Conservation (phyloP, 2,797 vertebrate species). For the Aldrovandia affinis region DNA sequence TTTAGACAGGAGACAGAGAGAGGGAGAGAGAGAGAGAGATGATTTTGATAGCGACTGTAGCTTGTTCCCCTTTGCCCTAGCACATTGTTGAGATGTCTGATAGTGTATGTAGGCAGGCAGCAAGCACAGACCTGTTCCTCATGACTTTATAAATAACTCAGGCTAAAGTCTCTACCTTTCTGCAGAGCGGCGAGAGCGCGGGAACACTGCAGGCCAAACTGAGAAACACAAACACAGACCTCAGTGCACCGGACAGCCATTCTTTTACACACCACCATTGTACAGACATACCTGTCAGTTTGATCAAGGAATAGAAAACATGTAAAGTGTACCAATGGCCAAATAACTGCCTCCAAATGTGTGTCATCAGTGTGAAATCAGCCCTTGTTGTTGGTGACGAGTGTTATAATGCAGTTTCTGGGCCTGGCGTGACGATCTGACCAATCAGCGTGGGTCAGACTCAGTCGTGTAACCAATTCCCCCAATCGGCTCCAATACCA, state of each 20-base stretch:
- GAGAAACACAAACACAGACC: constrained; percentile 72
- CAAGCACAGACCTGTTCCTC: constrained; percentile 71
- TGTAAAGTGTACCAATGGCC: too few relatives aligned
- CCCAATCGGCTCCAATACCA: constrained; percentile 15
- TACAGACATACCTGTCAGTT: neutral
- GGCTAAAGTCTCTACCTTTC: neutral
- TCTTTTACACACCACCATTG: constrained; percentile 44
- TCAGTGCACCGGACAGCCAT: constrained; percentile 58
- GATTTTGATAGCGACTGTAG: constrained; percentile 76
- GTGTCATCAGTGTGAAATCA: neutral
- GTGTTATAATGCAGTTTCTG: neutral
- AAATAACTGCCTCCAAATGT: too few relatives aligned
- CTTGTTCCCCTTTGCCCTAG: constrained; percentile 66
- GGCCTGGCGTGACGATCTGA: neutral
- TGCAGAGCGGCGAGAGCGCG: constrained; percentile 25
- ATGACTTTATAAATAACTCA: constrained; percentile 67
- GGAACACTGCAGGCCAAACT: constrained; percentile 46
- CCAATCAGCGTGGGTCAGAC: neutral
- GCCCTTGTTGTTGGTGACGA: neutral
- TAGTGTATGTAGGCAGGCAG: constrained; percentile 66
- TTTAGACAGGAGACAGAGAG: constrained; percentile 8
- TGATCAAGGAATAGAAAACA: neutral
- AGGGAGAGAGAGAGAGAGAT: constrained; percentile 52
- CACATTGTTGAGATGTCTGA: constrained; percentile 77
- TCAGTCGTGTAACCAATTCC: constrained; percentile 19